phyloP scores from a whole-genome alignment of 1,140 invertebrate genomes.

The Anastatus disparis region DNA sequence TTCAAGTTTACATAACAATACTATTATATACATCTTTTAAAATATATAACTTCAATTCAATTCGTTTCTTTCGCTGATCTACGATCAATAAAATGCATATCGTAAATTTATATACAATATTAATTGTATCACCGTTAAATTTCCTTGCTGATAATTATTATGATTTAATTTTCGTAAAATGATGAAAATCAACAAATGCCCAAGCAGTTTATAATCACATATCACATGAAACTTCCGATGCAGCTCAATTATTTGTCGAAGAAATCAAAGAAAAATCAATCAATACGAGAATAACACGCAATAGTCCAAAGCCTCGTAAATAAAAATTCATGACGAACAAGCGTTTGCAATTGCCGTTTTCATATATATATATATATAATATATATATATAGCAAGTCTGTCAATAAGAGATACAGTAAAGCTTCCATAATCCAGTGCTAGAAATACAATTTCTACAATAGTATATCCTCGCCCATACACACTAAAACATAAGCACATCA shows the following conservation, averaged over 20 bases:
- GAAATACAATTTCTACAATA: slow-evolving; percentile 15
- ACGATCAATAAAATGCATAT: too few relatives aligned
- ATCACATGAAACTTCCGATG: neutral
- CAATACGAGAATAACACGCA: neutral
- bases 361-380: too few relatives aligned
- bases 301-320: slow-evolving; percentile 3
- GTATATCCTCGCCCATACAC: neutral
- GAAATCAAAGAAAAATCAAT: slow-evolving; percentile 37
- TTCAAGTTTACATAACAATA: too few relatives aligned
- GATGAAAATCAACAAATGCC: slow-evolving; percentile 21
- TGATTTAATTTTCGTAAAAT: slow-evolving; percentile 6
- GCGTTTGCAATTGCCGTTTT: too few relatives aligned
- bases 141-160: slow-evolving; percentile 3
- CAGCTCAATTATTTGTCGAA: slow-evolving; percentile 13
- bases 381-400: too few relatives aligned
- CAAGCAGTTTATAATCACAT: too few relatives aligned
- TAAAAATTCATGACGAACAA: slow-evolving; percentile 34
- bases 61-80: too few relatives aligned
- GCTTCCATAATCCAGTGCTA: slow-evolving; percentile 37
- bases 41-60: too few relatives aligned
- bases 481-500: too few relatives aligned
- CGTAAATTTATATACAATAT: too few relatives aligned
- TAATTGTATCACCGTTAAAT: neutral
- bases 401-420: slow-evolving; percentile 36
- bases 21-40: too few relatives aligned